Conservation (phyloP, 2,888 invertebrate species). For the Zonitis immaculata region DNA sequence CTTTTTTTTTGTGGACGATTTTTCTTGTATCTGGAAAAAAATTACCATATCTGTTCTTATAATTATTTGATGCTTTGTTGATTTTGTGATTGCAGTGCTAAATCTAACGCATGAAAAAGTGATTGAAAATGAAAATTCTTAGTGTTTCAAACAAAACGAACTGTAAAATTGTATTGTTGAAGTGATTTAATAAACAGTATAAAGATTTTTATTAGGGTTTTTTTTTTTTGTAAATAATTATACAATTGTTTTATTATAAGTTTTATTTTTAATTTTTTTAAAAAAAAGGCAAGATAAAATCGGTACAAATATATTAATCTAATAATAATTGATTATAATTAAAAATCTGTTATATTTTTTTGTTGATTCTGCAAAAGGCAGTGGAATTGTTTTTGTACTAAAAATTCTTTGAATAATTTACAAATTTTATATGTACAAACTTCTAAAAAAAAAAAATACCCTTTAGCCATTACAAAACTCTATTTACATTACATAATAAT, state of each 20-base stretch:
- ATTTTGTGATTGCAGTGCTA: no score
- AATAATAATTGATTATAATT: conserved; percentile 18
- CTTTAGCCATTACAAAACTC: conserved; percentile 30
- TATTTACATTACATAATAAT: conserved; percentile 21
- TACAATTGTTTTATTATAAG: no score
- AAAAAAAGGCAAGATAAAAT: conserved; percentile 21
- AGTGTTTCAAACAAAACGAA: conserved; percentile 8
- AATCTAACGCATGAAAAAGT: no score
- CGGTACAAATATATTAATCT: conserved; percentile 26
- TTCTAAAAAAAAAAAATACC: conserved; percentile 25
- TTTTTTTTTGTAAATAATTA: not conserved
- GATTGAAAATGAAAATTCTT: no score
- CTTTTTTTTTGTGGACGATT: no score
- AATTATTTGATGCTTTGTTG: not conserved
- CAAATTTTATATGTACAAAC: conserved; percentile 24
- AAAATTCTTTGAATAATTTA: conserved; percentile 30
- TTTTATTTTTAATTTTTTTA: conserved; percentile 14
- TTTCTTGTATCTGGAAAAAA: no score
- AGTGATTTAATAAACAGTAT: conserved; percentile 6
- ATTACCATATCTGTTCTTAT: not conserved
- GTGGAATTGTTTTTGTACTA: conserved; percentile 37
- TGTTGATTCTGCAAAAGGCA: conserved; percentile 26
- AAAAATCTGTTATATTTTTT: not conserved
- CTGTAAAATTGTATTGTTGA: conserved; percentile 2
- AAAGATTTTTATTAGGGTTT: conserved; percentile 3